Percentiles rank a stretch among this genome's conserved stretches.
Evolutionary conservation across 2,888 invertebrate genomes (phyloP).

Genomic region (Troides helena): DNA sequence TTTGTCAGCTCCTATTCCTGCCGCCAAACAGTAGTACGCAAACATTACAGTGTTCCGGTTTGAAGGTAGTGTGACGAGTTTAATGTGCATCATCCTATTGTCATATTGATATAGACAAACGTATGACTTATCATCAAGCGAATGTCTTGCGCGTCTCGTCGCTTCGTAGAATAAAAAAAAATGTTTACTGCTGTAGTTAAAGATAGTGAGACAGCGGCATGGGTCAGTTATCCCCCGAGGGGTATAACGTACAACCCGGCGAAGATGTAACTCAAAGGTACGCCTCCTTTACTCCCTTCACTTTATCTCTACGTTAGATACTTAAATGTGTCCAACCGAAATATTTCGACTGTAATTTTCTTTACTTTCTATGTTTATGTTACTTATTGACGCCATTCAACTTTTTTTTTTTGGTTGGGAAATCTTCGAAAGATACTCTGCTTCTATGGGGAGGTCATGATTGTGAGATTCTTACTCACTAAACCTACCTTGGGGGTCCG

Average conservation of each 20-base stretch:
- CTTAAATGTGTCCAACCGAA: slow-evolving; percentile 7
- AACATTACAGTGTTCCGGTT: no score
- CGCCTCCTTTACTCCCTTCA: slow-evolving; percentile 35
- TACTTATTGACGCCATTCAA: not conserved
- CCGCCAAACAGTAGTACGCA: no score
- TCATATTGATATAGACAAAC: no score
- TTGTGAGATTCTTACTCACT: no score
- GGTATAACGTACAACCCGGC: slow-evolving; percentile 46
- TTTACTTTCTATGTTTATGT: slow-evolving; percentile 1
- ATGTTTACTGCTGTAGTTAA: slow-evolving; percentile 1
- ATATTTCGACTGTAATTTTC: slow-evolving; percentile 9
- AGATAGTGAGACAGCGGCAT: slow-evolving; percentile 28
- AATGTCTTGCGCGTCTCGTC: no score
- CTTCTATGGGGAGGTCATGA: no score
- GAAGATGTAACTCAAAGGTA: slow-evolving; percentile 47
- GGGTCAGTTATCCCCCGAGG: slow-evolving; percentile 42
- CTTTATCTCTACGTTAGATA: slow-evolving; percentile 2
- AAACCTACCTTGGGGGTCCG: no score
- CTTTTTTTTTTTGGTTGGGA: not conserved
- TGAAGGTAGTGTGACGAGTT: no score
- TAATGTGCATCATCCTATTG: no score
- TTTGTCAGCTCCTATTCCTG: no score
- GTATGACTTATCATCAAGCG: no score
- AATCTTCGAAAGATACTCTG: no score
- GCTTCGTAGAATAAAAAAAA: not conserved